These are phyloP conservation scores for Brachionus calyciflorus DNA, from an alignment of 1,140 invertebrate species.

Conservation along the genomic window DNA sequence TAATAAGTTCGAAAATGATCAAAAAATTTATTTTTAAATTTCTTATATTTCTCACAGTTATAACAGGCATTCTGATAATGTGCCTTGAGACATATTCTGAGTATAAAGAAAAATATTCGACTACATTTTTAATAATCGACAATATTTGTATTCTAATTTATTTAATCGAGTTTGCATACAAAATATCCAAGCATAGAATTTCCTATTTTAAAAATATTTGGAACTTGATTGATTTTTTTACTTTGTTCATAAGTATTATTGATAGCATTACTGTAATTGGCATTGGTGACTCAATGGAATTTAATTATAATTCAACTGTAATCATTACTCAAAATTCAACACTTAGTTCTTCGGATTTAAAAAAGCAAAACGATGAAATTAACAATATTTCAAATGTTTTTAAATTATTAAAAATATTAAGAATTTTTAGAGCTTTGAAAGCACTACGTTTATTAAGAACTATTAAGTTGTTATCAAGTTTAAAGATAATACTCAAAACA, in stretches of 20 bases:
- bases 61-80: slow-evolving; percentile 17
- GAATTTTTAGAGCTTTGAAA: slow-evolving; percentile 49
- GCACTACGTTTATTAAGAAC: slow-evolving; percentile 52
- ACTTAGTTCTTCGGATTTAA: neutral
- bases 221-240: slow-evolving; percentile 51
- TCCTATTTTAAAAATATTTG: slow-evolving; percentile 51
- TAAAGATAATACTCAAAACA: slow-evolving; percentile 54
- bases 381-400: slow-evolving; percentile 48
- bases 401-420: slow-evolving; percentile 50
- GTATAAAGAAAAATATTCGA: slow-evolving; percentile 16
- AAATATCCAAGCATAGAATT: slow-evolving; percentile 50
- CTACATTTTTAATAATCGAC: slow-evolving; percentile 48
- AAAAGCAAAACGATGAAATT: slow-evolving; percentile 18
- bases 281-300: neutral
- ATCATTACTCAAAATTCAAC: neutral
- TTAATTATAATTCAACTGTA: neutral
- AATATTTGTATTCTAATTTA: slow-evolving; percentile 52
- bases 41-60: slow-evolving; percentile 1
- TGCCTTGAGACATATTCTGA: slow-evolving; percentile 8
- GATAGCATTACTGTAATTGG: slow-evolving; percentile 51
- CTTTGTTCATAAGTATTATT: slow-evolving; percentile 50
- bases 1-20: neutral
- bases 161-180: slow-evolving; percentile 50
- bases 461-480: slow-evolving; percentile 52
- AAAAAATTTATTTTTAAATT: slow-evolving; percentile 25